Evolutionary conservation across 1,140 invertebrate species (phyloP).

Genomic region (Riptortus pedestris): DNA sequence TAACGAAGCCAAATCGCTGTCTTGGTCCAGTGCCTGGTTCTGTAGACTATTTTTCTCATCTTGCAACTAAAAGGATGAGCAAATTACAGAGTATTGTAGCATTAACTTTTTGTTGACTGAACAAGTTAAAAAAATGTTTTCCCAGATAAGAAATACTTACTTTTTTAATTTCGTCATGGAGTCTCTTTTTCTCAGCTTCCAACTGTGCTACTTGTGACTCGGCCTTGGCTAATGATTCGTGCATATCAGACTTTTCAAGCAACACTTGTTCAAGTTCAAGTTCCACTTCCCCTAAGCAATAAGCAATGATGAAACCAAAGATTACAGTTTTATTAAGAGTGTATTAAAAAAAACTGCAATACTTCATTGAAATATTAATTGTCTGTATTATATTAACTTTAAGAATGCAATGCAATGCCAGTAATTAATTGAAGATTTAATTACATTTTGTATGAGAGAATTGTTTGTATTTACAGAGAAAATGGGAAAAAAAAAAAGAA

Average conservation of each 20-base stretch:
- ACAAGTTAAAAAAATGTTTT: not conserved
- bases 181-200: constrained; percentile 57
- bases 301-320: no score
- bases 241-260: constrained; percentile 58
- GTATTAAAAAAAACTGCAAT: no score
- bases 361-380: no score
- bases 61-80: constrained; percentile 43
- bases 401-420: no score
- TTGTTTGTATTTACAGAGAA: no score
- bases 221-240: constrained; percentile 60
- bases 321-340: no score
- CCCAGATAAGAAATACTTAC: constrained; percentile 34
- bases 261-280: constrained; percentile 58
- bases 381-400: no score
- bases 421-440: no score
- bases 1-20: constrained; percentile 58
- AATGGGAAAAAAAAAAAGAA: no score
- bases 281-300: constrained; percentile 54
- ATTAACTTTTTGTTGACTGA: not conserved
- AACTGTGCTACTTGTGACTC: constrained; percentile 52
- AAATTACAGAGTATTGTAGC: constrained; percentile 10
- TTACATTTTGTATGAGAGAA: no score
- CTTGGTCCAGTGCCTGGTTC: constrained; percentile 58
- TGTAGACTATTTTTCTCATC: constrained; percentile 56
- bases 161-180: constrained; percentile 58